phyloP scores from a whole-genome alignment of 2,113 vertebrate genomes.

The Centropristis striata region DNA sequence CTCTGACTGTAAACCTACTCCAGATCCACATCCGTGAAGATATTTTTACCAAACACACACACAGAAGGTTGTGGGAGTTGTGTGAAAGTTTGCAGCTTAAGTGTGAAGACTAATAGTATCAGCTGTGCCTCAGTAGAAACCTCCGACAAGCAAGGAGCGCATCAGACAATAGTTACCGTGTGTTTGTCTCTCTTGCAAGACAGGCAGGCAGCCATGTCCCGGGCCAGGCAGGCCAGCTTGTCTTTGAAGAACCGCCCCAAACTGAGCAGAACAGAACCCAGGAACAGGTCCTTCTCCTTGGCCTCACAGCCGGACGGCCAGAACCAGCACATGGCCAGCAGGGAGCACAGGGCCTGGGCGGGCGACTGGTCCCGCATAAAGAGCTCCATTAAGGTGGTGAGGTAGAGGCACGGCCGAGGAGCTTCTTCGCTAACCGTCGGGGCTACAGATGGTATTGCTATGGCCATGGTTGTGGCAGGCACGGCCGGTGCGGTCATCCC shows the following conservation, averaged over 20 bases:
- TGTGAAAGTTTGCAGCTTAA: conserved; percentile 40
- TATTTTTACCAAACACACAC: conserved; percentile 29
- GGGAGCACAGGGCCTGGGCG: conserved; percentile 62
- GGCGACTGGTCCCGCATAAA: conserved; percentile 70
- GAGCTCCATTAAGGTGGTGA: conserved; percentile 69
- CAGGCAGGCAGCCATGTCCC: conserved; percentile 74
- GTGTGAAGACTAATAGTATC: conserved; percentile 17
- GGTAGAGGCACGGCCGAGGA: conserved; percentile 60
- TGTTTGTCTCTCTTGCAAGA: conserved; percentile 71
- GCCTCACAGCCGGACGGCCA: conserved; percentile 57
- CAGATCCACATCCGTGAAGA: background rate
- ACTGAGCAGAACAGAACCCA: conserved; percentile 76
- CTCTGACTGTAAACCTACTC: conserved; percentile 1
- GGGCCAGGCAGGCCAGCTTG: conserved; percentile 69
- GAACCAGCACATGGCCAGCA: conserved; percentile 80
- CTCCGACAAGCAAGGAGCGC: background rate
- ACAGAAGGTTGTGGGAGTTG: conserved; percentile 33
- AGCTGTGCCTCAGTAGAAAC: background rate
- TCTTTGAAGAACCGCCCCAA: conserved; percentile 75
- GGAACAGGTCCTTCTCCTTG: conserved; percentile 73
- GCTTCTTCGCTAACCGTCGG: conserved; percentile 39
- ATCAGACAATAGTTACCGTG: conserved; percentile 71
- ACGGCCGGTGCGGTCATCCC: conserved; percentile 38
- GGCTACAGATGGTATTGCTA: conserved; percentile 25
- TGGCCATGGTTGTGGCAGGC: conserved; percentile 2